These are phyloP conservation scores for Oxyscelio sp. DNA, from an alignment of 2,888 invertebrate species.

Conservation along the genomic window DNA sequence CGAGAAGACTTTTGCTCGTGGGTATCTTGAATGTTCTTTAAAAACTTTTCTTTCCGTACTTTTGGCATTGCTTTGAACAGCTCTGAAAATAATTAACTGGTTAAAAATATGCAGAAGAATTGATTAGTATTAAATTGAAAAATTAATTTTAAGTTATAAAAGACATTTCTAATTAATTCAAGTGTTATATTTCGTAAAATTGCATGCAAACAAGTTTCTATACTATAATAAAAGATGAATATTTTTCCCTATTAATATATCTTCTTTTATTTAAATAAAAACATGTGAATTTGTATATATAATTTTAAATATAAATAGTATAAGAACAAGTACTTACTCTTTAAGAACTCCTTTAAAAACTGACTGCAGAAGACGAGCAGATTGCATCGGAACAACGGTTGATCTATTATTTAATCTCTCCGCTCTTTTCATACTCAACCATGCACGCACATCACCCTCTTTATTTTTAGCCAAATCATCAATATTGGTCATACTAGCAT, in stretches of 20 bases:
- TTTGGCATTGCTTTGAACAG: constrained; percentile 85
- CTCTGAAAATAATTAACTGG: too few relatives aligned
- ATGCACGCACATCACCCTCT: constrained; percentile 89
- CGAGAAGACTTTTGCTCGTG: constrained; percentile 83
- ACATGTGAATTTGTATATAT: too few relatives aligned
- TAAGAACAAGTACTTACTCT: constrained; percentile 88
- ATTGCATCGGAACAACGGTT: constrained; percentile 86
- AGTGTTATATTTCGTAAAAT: too few relatives aligned
- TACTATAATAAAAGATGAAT: too few relatives aligned
- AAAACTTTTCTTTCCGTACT: constrained; percentile 82
- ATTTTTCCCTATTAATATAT: too few relatives aligned
- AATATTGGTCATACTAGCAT: constrained; percentile 66
- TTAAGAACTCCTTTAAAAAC: constrained; percentile 90
- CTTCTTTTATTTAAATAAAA: too few relatives aligned
- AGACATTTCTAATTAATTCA: too few relatives aligned
- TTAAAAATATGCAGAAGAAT: too few relatives aligned
- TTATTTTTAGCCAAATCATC: constrained; percentile 83
- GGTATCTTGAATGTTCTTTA: constrained; percentile 82
- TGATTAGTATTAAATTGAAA: too few relatives aligned
- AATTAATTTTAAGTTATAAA: too few relatives aligned
- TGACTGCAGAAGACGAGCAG: constrained; percentile 89
- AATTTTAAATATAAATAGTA: too few relatives aligned
- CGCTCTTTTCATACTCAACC: constrained; percentile 89
- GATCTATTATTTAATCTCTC: constrained; percentile 88
- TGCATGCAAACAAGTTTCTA: too few relatives aligned